Conservation (phyloP, 2,888 invertebrate genomes). For the Melanotus villosus region DNA sequence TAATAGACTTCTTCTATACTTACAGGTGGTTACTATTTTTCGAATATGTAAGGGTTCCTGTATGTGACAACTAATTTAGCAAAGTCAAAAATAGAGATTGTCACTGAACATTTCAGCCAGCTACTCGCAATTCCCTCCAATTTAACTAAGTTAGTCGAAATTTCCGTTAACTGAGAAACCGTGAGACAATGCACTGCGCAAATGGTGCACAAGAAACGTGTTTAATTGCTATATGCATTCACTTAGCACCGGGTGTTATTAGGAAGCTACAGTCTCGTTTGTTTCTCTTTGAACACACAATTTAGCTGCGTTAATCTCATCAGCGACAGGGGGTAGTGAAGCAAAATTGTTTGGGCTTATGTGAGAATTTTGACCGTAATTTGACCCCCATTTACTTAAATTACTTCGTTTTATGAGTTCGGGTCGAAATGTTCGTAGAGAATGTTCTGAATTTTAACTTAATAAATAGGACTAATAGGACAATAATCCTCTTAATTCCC, state of each 20-base stretch:
- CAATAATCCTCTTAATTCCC: slow-evolving; percentile 11
- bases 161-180: neutral
- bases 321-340: slow-evolving; percentile 9
- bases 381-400: slow-evolving; percentile 26
- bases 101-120: no score
- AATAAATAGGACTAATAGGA: slow-evolving; percentile 17
- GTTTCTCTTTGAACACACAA: slow-evolving; percentile 19
- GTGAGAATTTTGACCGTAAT: slow-evolving; percentile 24
- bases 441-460: slow-evolving; percentile 18
- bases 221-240: slow-evolving; percentile 17
- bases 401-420: slow-evolving; percentile 18
- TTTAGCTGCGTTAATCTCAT: slow-evolving; percentile 23
- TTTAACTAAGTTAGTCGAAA: no score
- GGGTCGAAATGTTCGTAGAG: slow-evolving; percentile 1
- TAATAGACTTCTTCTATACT: no score
- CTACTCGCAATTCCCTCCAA: no score
- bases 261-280: neutral
- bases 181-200: neutral
- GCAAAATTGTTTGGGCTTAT: slow-evolving; percentile 16
- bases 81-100: no score
- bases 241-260: neutral
- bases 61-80: no score
- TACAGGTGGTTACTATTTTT: no score
- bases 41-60: no score
- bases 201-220: slow-evolving; percentile 18